Evolutionary conservation across 2,888 invertebrate species (phyloP), one percentile per base, ranked within the genome.

Genomic region (Stenodema calcarata): DNA sequence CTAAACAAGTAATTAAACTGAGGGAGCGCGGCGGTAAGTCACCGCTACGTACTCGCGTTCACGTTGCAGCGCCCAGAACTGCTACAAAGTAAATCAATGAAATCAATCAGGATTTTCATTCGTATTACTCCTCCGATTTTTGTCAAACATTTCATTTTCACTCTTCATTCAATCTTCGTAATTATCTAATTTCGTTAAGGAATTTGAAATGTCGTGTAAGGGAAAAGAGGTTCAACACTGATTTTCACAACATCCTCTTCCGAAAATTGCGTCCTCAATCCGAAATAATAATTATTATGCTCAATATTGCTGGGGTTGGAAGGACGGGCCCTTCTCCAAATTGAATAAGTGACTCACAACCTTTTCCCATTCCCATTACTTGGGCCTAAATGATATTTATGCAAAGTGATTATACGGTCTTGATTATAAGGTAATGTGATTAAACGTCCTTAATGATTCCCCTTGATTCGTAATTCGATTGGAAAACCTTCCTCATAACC

Each of bases 351-450:
- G 80, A 80, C 47, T 80, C 80, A 80, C 80, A 80, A 80, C 80
- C 80, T 80, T 80, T 80, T 80, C 80, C 80, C 80, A 80, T 80
- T 80, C 80, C 80, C 80, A 80, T 80, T 80, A 80, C 80, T 47
- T n/a, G 50, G 54, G 47, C 44, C 80, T 80, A 80, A 80, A 80
- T 80, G 80, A 80, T 80, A 80, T 80, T 80, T 80, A 80, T 80
- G 80, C 80, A 80, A 80, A 47, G 80, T 80, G 80, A 80, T 80
- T 80, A 80, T 79, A 23, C 80, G 80, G 62, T 62, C 62, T 62
- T 80, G 80, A 80, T 80, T 47, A 47, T 80, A 47, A 54, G 42
- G 80, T 47, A 80, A 80, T 80, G 80, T 35, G 80, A 80, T 80
- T 80, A 80, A 23, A 47, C 54, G 80, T 30, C 80, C 50, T 50